These are phyloP conservation scores for Sesia bembeciformis DNA, from an alignment of 2,888 invertebrate species.

Conservation along the genomic window DNA sequence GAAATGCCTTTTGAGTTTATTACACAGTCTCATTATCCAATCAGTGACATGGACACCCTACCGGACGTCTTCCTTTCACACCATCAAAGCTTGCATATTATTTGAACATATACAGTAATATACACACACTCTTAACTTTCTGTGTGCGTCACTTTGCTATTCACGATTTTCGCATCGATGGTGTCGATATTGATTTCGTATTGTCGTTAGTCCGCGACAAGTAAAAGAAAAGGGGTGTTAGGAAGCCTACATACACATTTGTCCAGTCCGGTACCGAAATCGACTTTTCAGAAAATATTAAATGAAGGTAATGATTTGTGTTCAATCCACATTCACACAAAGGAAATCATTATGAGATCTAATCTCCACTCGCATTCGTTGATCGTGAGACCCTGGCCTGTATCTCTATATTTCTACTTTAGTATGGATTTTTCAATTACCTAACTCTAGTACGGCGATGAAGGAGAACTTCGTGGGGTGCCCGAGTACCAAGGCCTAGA, in stretches of 20 bases:
- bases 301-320: no score
- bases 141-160: slow-evolving; percentile 51
- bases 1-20: no score
- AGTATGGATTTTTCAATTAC: no score
- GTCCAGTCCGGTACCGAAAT: neutral
- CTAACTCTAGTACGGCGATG: no score
- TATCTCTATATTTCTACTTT: no score
- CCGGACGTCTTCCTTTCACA: slow-evolving; percentile 53
- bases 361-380: slow-evolving; percentile 18
- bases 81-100: slow-evolving; percentile 63
- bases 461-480: no score
- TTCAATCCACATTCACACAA: neutral
- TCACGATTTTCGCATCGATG: slow-evolving; percentile 73
- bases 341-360: slow-evolving; percentile 14
- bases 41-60: slow-evolving; percentile 35
- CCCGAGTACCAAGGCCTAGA: no score
- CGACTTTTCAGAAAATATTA: no score
- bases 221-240: slow-evolving; percentile 70
- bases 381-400: no score
- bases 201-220: slow-evolving; percentile 72
- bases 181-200: slow-evolving; percentile 73
- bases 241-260: neutral
- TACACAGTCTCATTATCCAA: no score
- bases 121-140: slow-evolving; percentile 21
- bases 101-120: slow-evolving; percentile 51